A percentile compares a stretch with the other conserved stretches of the same genome.
These are phyloP conservation scores for Festucalex cinctus DNA, from an alignment of 2,113 vertebrate species.

Conservation along the genomic window DNA sequence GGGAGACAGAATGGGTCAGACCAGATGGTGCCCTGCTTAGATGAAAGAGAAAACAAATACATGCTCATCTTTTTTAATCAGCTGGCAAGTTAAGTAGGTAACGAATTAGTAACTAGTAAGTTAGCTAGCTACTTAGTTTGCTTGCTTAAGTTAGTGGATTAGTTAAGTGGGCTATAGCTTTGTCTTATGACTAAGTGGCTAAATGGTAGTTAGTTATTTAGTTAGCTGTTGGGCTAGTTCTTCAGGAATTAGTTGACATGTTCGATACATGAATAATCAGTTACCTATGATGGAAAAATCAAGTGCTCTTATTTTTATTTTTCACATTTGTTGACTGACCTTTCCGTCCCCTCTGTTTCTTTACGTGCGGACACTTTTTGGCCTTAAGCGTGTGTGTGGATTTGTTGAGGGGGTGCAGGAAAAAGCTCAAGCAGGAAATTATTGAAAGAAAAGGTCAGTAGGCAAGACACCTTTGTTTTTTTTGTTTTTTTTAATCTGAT, in stretches of 20 bases:
- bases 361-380: constrained; percentile 25
- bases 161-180: too few relatives aligned
- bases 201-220: not conserved
- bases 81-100: too few relatives aligned
- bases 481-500: constrained; percentile 51
- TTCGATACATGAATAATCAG: not conserved
- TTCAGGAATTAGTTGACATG: too few relatives aligned
- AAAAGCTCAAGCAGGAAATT: constrained; percentile 52
- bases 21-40: too few relatives aligned
- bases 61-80: too few relatives aligned
- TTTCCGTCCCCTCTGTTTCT: constrained; percentile 15
- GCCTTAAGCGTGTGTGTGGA: constrained; percentile 19
- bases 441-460: constrained; percentile 66
- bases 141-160: too few relatives aligned
- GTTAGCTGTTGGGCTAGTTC: not conserved
- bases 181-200: not conserved
- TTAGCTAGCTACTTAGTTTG: too few relatives aligned
- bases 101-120: too few relatives aligned
- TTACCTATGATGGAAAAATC: not conserved
- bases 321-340: constrained; percentile 17
- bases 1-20: too few relatives aligned
- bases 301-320: not conserved
- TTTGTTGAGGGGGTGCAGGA: constrained; percentile 28
- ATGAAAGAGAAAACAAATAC: too few relatives aligned
- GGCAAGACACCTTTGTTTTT: constrained; percentile 63